phyloP scores from a whole-genome alignment of 2,888 invertebrate species.

The Schizotus pectinicornis region DNA sequence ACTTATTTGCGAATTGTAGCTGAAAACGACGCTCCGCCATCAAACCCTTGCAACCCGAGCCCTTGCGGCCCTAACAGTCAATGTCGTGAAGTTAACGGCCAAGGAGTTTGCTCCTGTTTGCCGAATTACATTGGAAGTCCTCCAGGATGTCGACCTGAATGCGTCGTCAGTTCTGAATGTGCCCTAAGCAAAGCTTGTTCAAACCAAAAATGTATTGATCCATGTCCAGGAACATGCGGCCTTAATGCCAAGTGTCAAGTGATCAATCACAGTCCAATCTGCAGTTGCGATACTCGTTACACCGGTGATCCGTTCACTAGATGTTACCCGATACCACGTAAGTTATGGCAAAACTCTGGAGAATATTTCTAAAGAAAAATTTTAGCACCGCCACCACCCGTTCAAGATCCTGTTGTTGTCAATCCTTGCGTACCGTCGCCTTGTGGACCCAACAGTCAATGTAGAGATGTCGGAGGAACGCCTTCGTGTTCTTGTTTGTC shows the following conservation, averaged over 20 bases:
- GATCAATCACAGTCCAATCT: constrained; percentile 68
- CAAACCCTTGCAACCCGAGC: constrained; percentile 67
- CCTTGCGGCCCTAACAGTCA: constrained; percentile 81
- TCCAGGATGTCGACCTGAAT: constrained; percentile 79
- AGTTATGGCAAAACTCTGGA: too few relatives aligned
- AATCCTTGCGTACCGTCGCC: constrained; percentile 74
- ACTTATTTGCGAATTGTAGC: too few relatives aligned
- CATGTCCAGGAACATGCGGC: constrained; percentile 81
- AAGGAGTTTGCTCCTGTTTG: constrained; percentile 73
- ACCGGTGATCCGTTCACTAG: too few relatives aligned
- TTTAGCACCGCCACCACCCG: too few relatives aligned
- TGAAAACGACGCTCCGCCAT: not conserved
- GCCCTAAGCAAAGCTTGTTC: constrained; percentile 73
- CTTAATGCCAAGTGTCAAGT: constrained; percentile 74
- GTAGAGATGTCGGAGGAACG: constrained; percentile 63
- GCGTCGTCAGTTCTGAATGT: constrained; percentile 75
- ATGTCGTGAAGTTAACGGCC: constrained; percentile 72
- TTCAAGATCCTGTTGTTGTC: too few relatives aligned
- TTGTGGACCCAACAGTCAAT: constrained; percentile 77
- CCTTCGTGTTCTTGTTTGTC: constrained; percentile 72
- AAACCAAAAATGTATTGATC: constrained; percentile 77
- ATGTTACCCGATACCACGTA: constrained; percentile 52
- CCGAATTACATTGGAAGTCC: constrained; percentile 73
- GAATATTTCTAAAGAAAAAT: too few relatives aligned
- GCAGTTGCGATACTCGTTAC: too few relatives aligned